These are phyloP conservation scores for Andricus curvator DNA, from an alignment of 2,888 invertebrate species.

Conservation along the genomic window DNA sequence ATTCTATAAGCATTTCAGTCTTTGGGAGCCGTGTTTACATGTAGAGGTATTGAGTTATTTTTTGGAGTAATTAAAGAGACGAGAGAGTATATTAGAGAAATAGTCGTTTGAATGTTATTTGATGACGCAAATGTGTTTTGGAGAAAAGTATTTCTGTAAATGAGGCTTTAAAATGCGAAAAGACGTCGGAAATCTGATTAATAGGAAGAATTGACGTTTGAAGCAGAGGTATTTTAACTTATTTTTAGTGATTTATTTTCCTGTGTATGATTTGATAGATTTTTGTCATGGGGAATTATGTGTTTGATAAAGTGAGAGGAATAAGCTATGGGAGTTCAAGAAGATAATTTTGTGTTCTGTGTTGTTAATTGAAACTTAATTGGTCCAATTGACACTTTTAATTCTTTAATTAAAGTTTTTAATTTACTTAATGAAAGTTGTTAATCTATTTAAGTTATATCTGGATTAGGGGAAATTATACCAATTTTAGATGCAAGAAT, in stretches of 20 bases:
- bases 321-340: neutral
- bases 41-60: neutral
- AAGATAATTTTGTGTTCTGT: neutral
- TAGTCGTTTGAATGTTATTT: neutral
- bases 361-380: constrained; percentile 14
- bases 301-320: neutral
- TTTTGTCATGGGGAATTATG: neutral
- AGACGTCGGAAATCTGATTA: neutral
- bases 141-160: neutral
- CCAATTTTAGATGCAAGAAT: neutral
- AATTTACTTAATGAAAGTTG: neutral
- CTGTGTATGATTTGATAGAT: neutral
- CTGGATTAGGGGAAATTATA: neutral
- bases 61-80: constrained; percentile 21
- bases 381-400: constrained; percentile 1
- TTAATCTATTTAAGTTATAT: neutral
- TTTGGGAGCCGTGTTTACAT: neutral
- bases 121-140: neutral
- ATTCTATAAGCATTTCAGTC: neutral
- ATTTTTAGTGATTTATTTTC: neutral
- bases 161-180: neutral
- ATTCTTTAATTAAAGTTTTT: neutral
- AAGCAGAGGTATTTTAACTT: neutral
- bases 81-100: neutral
- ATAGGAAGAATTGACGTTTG: neutral